A percentile compares a stretch with the other conserved stretches of the same genome.
These are phyloP conservation scores for Myotis planiceps DNA, from an alignment of 2,797 vertebrate species.

Conservation along the genomic window DNA sequence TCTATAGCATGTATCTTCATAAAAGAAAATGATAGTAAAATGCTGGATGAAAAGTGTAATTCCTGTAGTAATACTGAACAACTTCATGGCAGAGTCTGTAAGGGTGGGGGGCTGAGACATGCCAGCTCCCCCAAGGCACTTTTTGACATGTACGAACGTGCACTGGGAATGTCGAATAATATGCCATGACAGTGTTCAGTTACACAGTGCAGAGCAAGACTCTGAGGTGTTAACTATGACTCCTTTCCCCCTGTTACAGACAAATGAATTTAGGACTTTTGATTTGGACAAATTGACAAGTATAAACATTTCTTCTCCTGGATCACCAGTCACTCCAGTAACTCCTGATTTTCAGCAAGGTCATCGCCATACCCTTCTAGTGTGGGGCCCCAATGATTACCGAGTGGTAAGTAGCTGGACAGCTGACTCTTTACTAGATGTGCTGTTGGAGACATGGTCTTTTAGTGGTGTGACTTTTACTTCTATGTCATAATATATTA, in stretches of 20 bases:
- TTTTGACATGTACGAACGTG: neutral
- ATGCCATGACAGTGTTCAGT: neutral
- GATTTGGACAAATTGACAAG: neutral
- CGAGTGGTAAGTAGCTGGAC: constrained; percentile 43
- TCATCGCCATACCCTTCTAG: constrained; percentile 69
- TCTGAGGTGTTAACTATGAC: neutral
- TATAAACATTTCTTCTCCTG: constrained; percentile 53
- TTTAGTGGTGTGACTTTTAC: neutral
- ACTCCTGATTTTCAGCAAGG: neutral
- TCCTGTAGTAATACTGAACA: neutral
- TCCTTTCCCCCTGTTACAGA: neutral
- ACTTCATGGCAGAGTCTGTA: neutral
- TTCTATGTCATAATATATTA: neutral
- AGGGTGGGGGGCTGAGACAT: neutral
- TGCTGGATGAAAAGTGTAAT: neutral
- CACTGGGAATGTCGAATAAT: neutral
- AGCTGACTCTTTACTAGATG: neutral
- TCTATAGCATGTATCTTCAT: neutral
- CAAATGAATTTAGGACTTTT: constrained; percentile 25
- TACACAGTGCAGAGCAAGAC: neutral
- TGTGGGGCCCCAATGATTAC: neutral
- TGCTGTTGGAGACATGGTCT: neutral
- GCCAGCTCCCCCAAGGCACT: neutral
- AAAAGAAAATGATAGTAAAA: constrained; percentile 7
- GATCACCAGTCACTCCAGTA: neutral